Conservation (phyloP, 2,888 invertebrate species). For the Hylaea fasciaria region DNA sequence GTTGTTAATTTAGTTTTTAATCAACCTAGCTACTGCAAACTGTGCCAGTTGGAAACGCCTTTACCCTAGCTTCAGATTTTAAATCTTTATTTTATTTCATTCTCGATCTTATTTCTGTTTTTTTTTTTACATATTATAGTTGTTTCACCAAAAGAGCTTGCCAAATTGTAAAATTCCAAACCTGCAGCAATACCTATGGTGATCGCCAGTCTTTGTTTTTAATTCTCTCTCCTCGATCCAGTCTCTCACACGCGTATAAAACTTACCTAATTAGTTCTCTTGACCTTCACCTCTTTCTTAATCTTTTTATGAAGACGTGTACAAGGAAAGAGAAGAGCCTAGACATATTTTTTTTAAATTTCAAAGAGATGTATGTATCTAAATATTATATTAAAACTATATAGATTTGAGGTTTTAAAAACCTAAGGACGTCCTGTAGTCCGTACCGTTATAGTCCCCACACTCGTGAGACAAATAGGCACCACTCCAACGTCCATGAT, state of each 20-base stretch:
- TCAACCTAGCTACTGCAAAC: neutral
- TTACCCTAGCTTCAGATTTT: conserved; percentile 5
- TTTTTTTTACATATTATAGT: neutral
- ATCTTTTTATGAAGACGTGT: conserved; percentile 10
- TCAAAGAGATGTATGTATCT: neutral
- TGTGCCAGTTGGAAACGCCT: neutral
- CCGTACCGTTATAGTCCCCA: neutral
- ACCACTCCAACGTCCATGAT: too few species aligned
- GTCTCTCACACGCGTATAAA: conserved; percentile 26
- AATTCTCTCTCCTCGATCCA: conserved; percentile 25
- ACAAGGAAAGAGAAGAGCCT: conserved; percentile 16
- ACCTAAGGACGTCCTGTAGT: conserved; percentile 1
- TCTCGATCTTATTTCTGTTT: neutral
- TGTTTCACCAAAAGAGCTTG: neutral
- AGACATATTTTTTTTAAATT: conserved; percentile 2
- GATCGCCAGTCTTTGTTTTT: conserved; percentile 18
- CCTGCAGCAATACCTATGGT: conserved; percentile 14
- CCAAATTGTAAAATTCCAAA: conserved; percentile 2
- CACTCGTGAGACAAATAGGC: too few species aligned
- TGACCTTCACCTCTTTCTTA: conserved; percentile 9
- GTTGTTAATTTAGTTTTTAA: neutral
- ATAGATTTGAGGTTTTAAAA: conserved; percentile 5
- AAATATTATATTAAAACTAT: neutral
- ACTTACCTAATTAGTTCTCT: conserved; percentile 14
- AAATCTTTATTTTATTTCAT: neutral